A percentile compares a stretch with the other conserved stretches of the same genome.
These are phyloP conservation scores for Aldabrachelys gigantea DNA, from an alignment of 2,113 vertebrate species.

Conservation along the genomic window DNA sequence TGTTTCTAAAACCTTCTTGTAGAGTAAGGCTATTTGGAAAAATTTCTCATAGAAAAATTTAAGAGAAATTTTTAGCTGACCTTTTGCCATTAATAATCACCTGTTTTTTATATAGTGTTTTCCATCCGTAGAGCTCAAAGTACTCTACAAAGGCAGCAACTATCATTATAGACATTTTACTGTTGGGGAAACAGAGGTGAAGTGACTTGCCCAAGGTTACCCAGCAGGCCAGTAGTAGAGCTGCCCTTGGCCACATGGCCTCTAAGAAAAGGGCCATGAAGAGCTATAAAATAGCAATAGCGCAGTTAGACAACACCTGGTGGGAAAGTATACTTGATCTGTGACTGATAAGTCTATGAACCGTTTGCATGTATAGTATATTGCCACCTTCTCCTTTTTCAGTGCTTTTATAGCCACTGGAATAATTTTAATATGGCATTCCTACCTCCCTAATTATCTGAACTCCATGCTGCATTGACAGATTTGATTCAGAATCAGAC, in stretches of 20 bases:
- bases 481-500: neutral
- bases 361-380: neutral
- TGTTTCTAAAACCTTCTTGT: neutral
- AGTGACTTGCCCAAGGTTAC: neutral
- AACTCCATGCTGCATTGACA: neutral
- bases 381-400: neutral
- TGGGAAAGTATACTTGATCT: neutral
- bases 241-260: neutral
- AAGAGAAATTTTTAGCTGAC: neutral
- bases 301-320: neutral
- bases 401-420: neutral
- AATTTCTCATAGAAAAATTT: neutral
- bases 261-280: neutral
- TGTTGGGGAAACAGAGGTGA: neutral
- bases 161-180: neutral
- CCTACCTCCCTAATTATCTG: neutral
- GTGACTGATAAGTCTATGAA: neutral
- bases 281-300: neutral
- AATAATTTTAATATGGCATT: neutral
- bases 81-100: neutral
- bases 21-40: neutral
- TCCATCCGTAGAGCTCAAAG: neutral
- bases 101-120: neutral
- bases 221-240: neutral
- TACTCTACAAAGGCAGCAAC: neutral